These are phyloP conservation scores for Tupaia tana DNA, from an alignment of 2,113 vertebrate species.

Conservation along the genomic window DNA sequence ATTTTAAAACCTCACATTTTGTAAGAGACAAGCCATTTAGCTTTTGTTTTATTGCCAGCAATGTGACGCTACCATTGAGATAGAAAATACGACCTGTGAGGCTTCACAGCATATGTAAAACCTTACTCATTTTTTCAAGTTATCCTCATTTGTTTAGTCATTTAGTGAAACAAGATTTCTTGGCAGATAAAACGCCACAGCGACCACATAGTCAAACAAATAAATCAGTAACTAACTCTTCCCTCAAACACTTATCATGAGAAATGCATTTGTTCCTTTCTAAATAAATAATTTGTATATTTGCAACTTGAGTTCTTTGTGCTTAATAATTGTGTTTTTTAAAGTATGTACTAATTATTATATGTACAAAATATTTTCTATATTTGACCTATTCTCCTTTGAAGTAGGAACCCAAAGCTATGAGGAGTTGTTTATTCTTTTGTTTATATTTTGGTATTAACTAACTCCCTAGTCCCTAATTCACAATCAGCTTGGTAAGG, in stretches of 20 bases:
- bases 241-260: background rate
- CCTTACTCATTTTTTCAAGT: constrained; percentile 37
- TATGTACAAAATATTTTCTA: background rate
- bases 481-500: background rate
- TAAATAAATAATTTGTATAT: constrained; percentile 12
- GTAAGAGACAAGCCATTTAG: constrained; percentile 52
- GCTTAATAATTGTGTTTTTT: background rate
- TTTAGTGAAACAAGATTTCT: constrained; percentile 44
- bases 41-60: constrained; percentile 45
- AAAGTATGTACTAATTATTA: background rate
- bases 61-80: constrained; percentile 49
- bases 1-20: constrained; percentile 39
- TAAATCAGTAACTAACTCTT: constrained; percentile 11
- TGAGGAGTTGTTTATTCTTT: background rate
- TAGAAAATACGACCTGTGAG: constrained; percentile 39
- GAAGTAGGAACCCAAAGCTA: background rate
- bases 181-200: constrained; percentile 8
- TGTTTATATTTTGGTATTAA: constrained; percentile 19
- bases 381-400: background rate
- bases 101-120: background rate
- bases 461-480: background rate
- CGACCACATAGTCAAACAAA: background rate
- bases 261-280: constrained; percentile 4
- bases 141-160: constrained; percentile 10
- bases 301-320: constrained; percentile 21